Evolutionary conservation across 2,797 vertebrate species (phyloP).

Genomic region (Steatocranus sp.): DNA sequence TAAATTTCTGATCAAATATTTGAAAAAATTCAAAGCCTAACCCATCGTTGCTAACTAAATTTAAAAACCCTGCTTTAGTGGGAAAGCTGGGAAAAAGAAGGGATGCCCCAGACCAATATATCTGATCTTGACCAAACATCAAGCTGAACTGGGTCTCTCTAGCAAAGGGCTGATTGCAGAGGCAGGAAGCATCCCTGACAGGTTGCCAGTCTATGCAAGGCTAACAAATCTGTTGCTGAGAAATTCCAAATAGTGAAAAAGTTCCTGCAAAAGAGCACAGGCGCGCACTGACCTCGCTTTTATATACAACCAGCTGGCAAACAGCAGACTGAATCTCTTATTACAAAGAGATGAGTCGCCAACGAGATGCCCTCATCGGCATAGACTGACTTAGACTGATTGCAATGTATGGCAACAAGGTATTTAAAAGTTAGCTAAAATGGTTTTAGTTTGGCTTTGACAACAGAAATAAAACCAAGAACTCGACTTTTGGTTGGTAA

Average conservation of each 20-base stretch:
- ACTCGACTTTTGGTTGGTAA: neutral
- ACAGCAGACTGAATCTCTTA: neutral
- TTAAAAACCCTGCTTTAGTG: neutral
- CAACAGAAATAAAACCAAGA: neutral
- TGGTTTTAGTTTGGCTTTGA: neutral
- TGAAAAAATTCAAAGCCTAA: neutral
- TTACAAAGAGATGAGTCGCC: neutral
- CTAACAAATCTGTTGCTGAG: neutral
- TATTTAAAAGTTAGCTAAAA: neutral
- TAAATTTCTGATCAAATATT: neutral
- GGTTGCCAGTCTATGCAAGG: neutral
- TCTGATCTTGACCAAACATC: neutral
- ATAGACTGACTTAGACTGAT: accelerated
- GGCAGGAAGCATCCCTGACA: neutral
- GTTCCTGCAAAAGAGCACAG: neutral
- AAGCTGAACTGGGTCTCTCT: neutral
- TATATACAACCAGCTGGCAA: neutral
- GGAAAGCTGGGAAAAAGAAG: neutral
- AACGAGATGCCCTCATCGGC: neutral
- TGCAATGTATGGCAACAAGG: neutral
- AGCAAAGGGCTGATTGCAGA: neutral
- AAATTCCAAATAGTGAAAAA: neutral
- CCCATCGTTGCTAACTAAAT: neutral
- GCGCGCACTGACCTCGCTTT: accelerated
- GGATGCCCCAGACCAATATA: neutral